Evolutionary conservation across 2,113 vertebrate genomes (phyloP), one percentile per base, ranked within the genome.

Genomic region (Calyptommatus sinebrachiatus): DNA sequence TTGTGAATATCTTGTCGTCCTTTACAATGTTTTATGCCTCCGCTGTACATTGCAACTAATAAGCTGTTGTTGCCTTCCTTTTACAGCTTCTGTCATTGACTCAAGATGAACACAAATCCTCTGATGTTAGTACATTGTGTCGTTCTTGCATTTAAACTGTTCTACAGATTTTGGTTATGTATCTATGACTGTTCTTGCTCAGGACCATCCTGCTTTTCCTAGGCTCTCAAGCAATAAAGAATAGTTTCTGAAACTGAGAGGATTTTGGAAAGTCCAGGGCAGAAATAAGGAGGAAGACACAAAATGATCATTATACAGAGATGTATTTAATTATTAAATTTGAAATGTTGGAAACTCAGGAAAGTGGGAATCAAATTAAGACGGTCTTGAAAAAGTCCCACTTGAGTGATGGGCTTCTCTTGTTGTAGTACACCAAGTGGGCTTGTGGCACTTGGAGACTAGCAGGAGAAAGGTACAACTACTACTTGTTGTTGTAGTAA

Each of bases 31-130:
- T 60, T 75, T 82, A 82, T 87, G 89, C 92, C 91, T 91, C 63
- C 46, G 87, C 89, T 48, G 0, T 86, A 82, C 86, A 87, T 89
- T 77, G 60, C 74, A 87, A 85, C 78, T 95, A 95, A 94, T 93
- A 84, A 89, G 87, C 90, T 92, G 24, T 95, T 90, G 87, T 91
- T 86, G 82, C 91, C 85, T 95, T 96, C 89, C 91, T 89, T 96
- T 96, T 94, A 85, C 93, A 99, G 98, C 97, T 99, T 87, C 95
- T 99, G 84, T 97, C 97, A 91, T 88, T 96, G 94, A 98, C 97
- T 84, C 97, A 95, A 94, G 97, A 99, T 90, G 97, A 97, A 92
- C 97, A 97, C 97, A 97, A 98, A 91, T 96, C 97, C 71, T 96
- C 95, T 63, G 97, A 99, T 96, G 98, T 99, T 97, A 97, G 98